Base-by-base conservation (phyloP, 2,113 vertebrate genomes). In the Plestiodon gilberti region DNA sequence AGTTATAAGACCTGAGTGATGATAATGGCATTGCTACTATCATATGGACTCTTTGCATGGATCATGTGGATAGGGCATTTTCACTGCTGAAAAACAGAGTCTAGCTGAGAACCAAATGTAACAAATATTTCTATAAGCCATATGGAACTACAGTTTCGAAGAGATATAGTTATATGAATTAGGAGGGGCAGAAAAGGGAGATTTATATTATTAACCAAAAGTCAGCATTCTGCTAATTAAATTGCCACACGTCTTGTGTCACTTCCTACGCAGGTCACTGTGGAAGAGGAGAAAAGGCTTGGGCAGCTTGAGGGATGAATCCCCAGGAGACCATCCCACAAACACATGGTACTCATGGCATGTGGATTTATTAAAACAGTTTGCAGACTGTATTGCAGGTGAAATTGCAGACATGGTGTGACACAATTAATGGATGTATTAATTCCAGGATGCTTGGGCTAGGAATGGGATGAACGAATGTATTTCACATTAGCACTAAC, bases 361-460 rank as follows among this genome's bases (percentile, higher is more conserved):
- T 89, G 85, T 70, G 93, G 95, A 95, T 95, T 95, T 95, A 96
- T 96, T 95, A 95, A 25, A 95, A 94, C 90, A 94, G 94, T 94
- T 96, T 94, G 90, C 89, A 88, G 91, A 94, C 85, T 91, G 89
- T 82, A 93, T 86, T 93, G 84, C 92, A 93, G 90, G 84, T 89
- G 85, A 85, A 95, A 93, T 94, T 92, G 93, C 91, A 95, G 96
- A 93, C 92, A 91, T 92, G 88, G 86, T 90, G 83, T 93, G 96
- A 93, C 94, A 96, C 94, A 96, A 94, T 96, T 95, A 96, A 94
- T 92, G 94, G 95, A 95, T 96, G 94, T 96, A 96, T 96, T 97
- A 95, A 96, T 96, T 95, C 92, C 84, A 89, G 85, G 85, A 92
- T 87, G 57, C 91, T 92, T 94, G 93, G 92, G 91, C 92, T 95